A percentile compares a stretch with the other conserved stretches of the same genome.
Conservation (phyloP, 2,797 vertebrate species). For the Epinephelus malabaricus region DNA sequence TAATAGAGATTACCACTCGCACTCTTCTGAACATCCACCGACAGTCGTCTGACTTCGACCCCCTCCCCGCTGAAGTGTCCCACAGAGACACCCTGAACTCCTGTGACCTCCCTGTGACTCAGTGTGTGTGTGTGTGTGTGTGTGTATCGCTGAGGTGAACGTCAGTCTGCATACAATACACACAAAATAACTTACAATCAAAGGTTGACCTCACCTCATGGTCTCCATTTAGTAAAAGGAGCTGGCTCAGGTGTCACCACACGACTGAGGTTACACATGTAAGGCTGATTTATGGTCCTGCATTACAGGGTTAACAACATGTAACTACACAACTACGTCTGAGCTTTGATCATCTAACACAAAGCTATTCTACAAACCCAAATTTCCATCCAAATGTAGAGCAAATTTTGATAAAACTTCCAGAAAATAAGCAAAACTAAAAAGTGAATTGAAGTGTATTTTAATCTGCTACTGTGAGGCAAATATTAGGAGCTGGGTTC, state of each 20-base stretch:
- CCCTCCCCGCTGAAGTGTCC: not conserved
- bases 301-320: not conserved
- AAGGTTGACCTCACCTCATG: not conserved
- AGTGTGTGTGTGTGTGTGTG: not conserved
- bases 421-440: too few relatives aligned
- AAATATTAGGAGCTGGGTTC: too few relatives aligned
- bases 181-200: not conserved
- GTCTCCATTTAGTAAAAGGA: not conserved
- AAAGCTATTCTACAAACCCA: too few relatives aligned
- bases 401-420: too few relatives aligned
- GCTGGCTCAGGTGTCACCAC: not conserved
- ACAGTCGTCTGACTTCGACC: conserved; percentile 35
- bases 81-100: conserved; percentile 30
- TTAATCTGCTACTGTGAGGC: too few relatives aligned
- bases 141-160: not conserved
- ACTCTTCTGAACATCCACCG: conserved; percentile 58
- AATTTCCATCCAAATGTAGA: too few relatives aligned
- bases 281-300: not conserved
- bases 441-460: too few relatives aligned
- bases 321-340: too few relatives aligned
- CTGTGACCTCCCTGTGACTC: conserved; percentile 25
- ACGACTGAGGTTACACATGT: not conserved
- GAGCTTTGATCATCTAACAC: not conserved
- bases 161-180: not conserved
- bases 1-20: conserved; percentile 71